Evolutionary conservation across 35 echinoderm and acorn worm species (phyloP).

Genomic region (Lytechinus variegatus): DNA sequence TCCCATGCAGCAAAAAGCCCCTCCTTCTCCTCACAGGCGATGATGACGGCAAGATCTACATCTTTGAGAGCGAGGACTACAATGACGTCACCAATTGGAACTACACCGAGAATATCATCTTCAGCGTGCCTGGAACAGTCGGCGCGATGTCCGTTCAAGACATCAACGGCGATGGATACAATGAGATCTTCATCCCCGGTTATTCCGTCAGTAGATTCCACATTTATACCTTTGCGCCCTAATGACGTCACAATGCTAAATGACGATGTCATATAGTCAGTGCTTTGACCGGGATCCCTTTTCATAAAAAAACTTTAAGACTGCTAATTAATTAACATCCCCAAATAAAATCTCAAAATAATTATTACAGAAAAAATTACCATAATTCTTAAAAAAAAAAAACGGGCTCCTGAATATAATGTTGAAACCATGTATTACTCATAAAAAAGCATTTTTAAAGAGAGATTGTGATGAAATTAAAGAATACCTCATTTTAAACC

Average conservation of each 20-base stretch:
- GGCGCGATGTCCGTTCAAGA: slow-evolving; percentile 60
- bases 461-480: background rate
- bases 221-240: slow-evolving; percentile 50
- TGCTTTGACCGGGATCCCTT: too few relatives aligned
- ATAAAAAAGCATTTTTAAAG: too few relatives aligned
- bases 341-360: too few relatives aligned
- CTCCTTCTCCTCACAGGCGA: slow-evolving; percentile 72
- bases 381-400: too few relatives aligned
- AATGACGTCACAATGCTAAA: background rate
- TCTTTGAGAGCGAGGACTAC: slow-evolving; percentile 58
- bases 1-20: slow-evolving; percentile 63
- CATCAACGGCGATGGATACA: slow-evolving; percentile 66
- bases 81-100: slow-evolving; percentile 57
- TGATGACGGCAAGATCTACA: slow-evolving; percentile 71
- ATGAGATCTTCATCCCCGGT: slow-evolving; percentile 72
- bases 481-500: background rate
- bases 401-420: too few relatives aligned
- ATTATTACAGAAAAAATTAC: too few relatives aligned
- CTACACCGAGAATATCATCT: slow-evolving; percentile 61
- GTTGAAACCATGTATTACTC: too few relatives aligned
- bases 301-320: too few relatives aligned
- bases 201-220: slow-evolving; percentile 59
- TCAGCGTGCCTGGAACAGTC: slow-evolving; percentile 57
- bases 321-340: too few relatives aligned
- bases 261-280: background rate